Evolutionary conservation across 2,888 invertebrate species (phyloP).

Genomic region (Drosophila pegasa): DNA sequence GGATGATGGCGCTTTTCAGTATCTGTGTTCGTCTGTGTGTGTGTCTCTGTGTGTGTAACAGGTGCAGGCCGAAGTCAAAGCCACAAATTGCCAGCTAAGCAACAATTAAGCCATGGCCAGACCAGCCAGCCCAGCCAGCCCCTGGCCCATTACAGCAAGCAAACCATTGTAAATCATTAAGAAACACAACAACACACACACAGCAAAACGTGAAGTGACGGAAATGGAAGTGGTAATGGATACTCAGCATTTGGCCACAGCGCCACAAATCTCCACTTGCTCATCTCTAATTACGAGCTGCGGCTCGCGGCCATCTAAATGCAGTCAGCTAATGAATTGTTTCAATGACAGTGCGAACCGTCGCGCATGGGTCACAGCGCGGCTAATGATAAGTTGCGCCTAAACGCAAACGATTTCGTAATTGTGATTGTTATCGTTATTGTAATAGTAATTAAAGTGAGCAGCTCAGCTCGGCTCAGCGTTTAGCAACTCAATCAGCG

Average conservation of each 20-base stretch:
- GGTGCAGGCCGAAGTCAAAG: slow-evolving; percentile 47
- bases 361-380: slow-evolving; percentile 2
- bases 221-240: slow-evolving; percentile 41
- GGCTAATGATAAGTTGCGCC: slow-evolving; percentile 46
- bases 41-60: slow-evolving; percentile 26
- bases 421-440: slow-evolving; percentile 5
- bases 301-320: slow-evolving; percentile 41
- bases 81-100: slow-evolving; percentile 23
- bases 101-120: slow-evolving; percentile 57
- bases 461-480: neutral
- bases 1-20: slow-evolving; percentile 49
- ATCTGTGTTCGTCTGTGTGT: neutral
- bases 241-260: slow-evolving; percentile 3
- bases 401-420: slow-evolving; percentile 16
- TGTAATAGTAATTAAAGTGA: neutral
- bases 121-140: slow-evolving; percentile 24
- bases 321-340: slow-evolving; percentile 62
- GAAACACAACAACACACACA: slow-evolving; percentile 25
- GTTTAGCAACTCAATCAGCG: slow-evolving; percentile 3
- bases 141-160: slow-evolving; percentile 26
- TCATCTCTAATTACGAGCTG: slow-evolving; percentile 52
- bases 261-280: slow-evolving; percentile 20
- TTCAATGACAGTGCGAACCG: slow-evolving; percentile 61
- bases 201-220: slow-evolving; percentile 36
- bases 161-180: slow-evolving; percentile 65